phyloP scores from a whole-genome alignment of 2,888 invertebrate species.

The Leptogaster cylindrica region DNA sequence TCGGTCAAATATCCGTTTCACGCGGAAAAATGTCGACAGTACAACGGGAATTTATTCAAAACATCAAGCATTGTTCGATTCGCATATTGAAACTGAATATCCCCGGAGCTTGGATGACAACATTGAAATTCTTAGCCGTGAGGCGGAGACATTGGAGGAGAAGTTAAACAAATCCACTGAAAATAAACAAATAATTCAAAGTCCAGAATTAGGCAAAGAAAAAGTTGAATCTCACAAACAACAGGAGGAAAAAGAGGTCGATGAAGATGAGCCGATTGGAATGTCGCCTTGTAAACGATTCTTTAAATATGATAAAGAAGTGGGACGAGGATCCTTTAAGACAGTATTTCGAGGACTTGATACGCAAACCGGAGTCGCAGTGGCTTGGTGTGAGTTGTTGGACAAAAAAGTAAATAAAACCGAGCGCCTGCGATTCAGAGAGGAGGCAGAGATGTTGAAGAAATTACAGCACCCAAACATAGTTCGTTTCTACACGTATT shows the following conservation, averaged over 20 bases:
- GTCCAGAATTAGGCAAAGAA: slow-evolving; percentile 63
- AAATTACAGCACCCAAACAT: slow-evolving; percentile 98
- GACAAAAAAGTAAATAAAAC: slow-evolving; percentile 97
- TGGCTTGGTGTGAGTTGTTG: slow-evolving; percentile 99
- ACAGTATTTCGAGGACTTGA: slow-evolving; percentile 98
- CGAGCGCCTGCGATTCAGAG: slow-evolving; percentile 92
- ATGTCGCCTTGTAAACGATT: slow-evolving; percentile 95
- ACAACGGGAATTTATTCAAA: slow-evolving; percentile 52
- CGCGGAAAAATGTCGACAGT: slow-evolving; percentile 60
- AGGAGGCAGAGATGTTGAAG: slow-evolving; percentile 99
- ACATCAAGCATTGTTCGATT: slow-evolving; percentile 50
- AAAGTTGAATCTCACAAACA: slow-evolving; percentile 58
- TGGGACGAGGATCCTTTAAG: slow-evolving; percentile 98
- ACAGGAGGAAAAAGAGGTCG: slow-evolving; percentile 69
- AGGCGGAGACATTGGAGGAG: slow-evolving; percentile 61
- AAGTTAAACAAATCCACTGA: slow-evolving; percentile 56
- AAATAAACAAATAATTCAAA: slow-evolving; percentile 53
- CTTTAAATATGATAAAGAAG: slow-evolving; percentile 98
- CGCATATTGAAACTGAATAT: slow-evolving; percentile 58
- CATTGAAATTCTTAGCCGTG: slow-evolving; percentile 61
- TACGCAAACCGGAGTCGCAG: slow-evolving; percentile 97
- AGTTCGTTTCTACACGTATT: slow-evolving; percentile 98
- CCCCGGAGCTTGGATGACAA: slow-evolving; percentile 62
- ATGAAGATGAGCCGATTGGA: slow-evolving; percentile 90
- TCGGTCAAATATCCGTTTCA: slow-evolving; percentile 58